These are phyloP conservation scores for Pipistrellus pygmaeus DNA, from an alignment of 2,797 vertebrate species.

Conservation along the genomic window DNA sequence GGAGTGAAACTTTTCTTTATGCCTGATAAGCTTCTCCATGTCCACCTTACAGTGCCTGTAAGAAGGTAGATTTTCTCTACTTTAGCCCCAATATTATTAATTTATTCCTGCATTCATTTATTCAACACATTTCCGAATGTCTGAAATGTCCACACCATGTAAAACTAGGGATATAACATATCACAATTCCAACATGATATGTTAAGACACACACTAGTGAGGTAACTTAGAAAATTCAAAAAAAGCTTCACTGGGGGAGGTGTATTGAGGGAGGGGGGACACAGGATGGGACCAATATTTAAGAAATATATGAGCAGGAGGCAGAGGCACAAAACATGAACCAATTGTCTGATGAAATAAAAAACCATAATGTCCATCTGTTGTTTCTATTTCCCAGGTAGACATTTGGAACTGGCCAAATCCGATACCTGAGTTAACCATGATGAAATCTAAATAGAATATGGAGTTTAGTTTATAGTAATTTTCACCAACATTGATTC, in stretches of 20 bases:
- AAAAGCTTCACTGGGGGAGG: neutral
- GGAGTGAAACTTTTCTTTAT: slow-evolving; percentile 63
- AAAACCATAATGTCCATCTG: neutral
- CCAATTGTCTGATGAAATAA: neutral
- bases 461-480: too few species aligned
- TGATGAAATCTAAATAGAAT: too few species aligned
- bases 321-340: neutral
- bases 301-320: neutral
- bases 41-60: neutral
- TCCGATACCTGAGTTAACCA: too few species aligned
- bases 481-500: too few species aligned
- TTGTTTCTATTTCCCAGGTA: neutral
- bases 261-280: neutral
- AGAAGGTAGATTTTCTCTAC: neutral
- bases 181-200: neutral
- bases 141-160: neutral
- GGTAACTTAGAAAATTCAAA: slow-evolving; percentile 31
- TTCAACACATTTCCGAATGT: neutral
- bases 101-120: neutral
- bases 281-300: neutral
- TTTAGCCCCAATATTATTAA: neutral
- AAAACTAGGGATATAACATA: neutral
- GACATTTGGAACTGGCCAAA: neutral
- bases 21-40: neutral
- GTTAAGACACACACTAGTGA: neutral